Conservation (phyloP, 2,113 vertebrate species). For the Smithornis capensis region DNA sequence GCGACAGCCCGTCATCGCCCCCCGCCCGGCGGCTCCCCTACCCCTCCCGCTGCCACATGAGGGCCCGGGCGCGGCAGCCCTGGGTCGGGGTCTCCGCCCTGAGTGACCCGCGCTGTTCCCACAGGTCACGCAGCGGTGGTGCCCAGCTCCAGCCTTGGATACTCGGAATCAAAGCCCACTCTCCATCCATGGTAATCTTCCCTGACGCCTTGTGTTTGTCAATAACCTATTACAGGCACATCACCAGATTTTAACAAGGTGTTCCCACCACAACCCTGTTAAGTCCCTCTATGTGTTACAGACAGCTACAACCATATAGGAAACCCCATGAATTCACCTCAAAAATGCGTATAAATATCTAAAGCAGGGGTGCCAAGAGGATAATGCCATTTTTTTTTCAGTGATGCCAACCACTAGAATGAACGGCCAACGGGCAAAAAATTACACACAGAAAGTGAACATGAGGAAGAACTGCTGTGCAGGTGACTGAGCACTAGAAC, state of each 20-base stretch:
- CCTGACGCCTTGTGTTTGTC: accelerated
- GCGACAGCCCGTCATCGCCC: neutral
- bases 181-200: neutral
- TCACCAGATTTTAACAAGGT: too few species aligned
- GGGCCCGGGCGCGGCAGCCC: neutral
- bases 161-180: neutral
- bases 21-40: neutral
- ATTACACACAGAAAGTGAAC: neutral
- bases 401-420: neutral
- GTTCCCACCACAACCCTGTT: accelerated
- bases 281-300: accelerated
- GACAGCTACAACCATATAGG: accelerated
- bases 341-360: neutral
- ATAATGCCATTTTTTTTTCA: neutral
- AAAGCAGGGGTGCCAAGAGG: neutral
- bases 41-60: neutral
- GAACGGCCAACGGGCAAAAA: neutral
- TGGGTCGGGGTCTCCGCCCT: accelerated
- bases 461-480: neutral
- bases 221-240: neutral
- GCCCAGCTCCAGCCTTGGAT: neutral
- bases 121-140: accelerated
- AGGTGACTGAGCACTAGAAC: neutral
- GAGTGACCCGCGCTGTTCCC: neutral
- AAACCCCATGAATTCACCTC: neutral